Base-by-base conservation (phyloP, 2,113 vertebrate species). In the Monopterus albus region DNA sequence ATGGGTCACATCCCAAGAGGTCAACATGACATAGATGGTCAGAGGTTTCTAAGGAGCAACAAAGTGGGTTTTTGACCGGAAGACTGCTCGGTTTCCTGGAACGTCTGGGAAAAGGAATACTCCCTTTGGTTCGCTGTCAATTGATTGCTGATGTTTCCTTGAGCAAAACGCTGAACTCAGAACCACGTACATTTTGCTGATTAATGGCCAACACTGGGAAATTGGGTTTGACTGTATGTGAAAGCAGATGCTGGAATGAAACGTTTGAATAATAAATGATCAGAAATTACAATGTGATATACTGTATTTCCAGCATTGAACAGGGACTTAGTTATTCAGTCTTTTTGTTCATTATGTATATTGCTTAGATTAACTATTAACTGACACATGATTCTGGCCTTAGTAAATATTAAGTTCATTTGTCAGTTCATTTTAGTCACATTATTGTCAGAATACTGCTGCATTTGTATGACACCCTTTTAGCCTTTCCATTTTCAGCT, bases 41-140 rank as follows among this genome's bases (percentile, higher is more conserved):
- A 45, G 52, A n/a, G 15, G 51, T 77, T 69, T 57, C 65, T 60
- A 56, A 72, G 33, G 10, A 18, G 14, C 35, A 59, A 28, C 23
- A 17, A 49, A 58, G 50, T 31, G 0, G 21, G 8, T 42, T 29
- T 69, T 49, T 74, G 55, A 78, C 56, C 17, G 43, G 74, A 71
- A 67, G 23, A 21, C 49, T 0, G 35, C 14, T 66, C 26, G 29
- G 36, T 58, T 75, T 72, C 71, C 75, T 72, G 38, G 57, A 72
- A 81, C 6, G 25, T 67, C 52, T 72, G 43, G 28, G 36, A 28
- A 57, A 60, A 59, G 14, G n/a, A 56, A 64, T 17, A 18, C 20
- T 59, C 8, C 29, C 35, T 15, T 14, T n/a, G 14, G 36, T 35
- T 60, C 45, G 2, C 3, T 33, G 10, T 43, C 8, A 9, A 9